Conservation (phyloP, 2,113 vertebrate species). For the Conger conger region DNA sequence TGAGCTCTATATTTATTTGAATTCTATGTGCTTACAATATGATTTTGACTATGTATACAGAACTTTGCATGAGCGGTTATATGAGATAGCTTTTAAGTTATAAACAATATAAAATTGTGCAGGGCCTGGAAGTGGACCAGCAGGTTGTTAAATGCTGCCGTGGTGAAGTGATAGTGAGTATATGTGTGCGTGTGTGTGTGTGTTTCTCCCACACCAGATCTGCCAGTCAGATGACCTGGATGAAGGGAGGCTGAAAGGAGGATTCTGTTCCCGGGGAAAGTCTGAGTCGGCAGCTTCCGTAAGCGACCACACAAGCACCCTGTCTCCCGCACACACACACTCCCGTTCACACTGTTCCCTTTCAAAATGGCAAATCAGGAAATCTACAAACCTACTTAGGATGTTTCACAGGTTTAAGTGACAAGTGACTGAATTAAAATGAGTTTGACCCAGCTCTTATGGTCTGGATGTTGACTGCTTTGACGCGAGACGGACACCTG, state of each 20-base stretch:
- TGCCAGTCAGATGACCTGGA: slow-evolving; percentile 65
- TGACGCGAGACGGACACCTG: neutral
- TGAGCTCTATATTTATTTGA: neutral
- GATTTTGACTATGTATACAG: neutral
- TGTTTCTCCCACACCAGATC: slow-evolving; percentile 60
- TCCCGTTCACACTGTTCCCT: neutral
- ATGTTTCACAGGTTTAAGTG: no score
- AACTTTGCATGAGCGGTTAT: neutral
- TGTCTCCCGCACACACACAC: neutral
- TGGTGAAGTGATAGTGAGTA: neutral
- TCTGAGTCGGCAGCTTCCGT: slow-evolving; percentile 63
- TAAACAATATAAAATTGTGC: neutral
- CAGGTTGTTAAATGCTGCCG: neutral
- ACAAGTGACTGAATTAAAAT: neutral
- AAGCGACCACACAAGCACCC: slow-evolving; percentile 40
- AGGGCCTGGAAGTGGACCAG: neutral
- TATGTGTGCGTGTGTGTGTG: neutral
- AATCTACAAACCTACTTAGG: no score
- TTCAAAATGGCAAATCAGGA: no score
- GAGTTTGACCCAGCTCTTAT: neutral
- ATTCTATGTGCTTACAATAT: neutral
- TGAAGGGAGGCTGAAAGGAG: slow-evolving; percentile 48
- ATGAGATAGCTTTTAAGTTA: neutral
- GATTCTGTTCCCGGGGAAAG: slow-evolving; percentile 72
- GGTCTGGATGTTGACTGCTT: neutral